Base-by-base conservation (phyloP, 1,140 invertebrate species). In the Atta texana region DNA sequence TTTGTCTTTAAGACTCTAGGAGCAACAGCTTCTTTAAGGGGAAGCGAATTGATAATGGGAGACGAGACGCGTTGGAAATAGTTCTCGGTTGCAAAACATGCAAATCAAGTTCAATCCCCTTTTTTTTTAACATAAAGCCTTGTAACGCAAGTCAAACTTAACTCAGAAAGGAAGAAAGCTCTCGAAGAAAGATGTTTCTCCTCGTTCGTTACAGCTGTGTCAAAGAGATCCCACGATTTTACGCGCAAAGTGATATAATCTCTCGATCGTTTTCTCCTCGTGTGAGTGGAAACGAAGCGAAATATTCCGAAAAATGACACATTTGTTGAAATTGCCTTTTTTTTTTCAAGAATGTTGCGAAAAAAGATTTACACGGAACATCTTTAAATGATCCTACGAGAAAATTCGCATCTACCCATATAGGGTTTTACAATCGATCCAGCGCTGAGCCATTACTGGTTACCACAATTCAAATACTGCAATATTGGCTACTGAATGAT, bases 231-330 rank as follows among this genome's bases (percentile, higher is more conserved):
- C 7, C 3, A 7, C 18, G 57, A 24, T 61, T 49, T 69, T 51
- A 49, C n/a, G 16, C 24, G 16, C 59, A 24, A 24, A 53, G 34
- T 28, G 34, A 49, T 59, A 61, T 82, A 82, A 84, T 84, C 69
- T 84, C 80, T 75, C 80, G 69, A 74, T 75, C 39, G 34, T 31
- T 12, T 61, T 49, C 34, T 81, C 16, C 16, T 57, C 78, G 51
- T n/a, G 8, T 7, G 31, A 39, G 34, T 18, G 14, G 66, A 69
- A 71, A 71, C 3, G 7, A 57, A 82, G 53, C 21, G n/a, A 72
- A 72, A 34, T 34, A 39, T 4, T 2, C n/a, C 44, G 28, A 24
- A 34, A 53, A 8, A 71, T 28, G 49, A 81, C 12, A 16, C 63
- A 7, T 16, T 63, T 28, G 14, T 76, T 12, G 63, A 80, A 16